These are phyloP conservation scores for Sitophilus oryzae DNA, from an alignment of 1,140 invertebrate species.

Conservation along the genomic window DNA sequence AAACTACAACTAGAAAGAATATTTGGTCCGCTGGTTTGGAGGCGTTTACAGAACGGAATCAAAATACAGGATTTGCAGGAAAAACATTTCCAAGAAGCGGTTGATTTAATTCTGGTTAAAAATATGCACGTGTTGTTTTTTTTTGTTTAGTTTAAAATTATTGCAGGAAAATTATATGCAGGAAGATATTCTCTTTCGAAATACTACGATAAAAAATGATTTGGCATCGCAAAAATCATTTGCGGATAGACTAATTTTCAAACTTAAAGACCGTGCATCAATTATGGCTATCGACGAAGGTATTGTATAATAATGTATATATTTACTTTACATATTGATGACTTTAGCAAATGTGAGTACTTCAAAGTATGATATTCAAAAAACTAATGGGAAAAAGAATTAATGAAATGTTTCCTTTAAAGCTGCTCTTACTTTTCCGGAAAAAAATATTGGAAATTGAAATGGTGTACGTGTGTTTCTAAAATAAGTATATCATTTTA, in stretches of 20 bases:
- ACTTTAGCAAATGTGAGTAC: too few relatives aligned
- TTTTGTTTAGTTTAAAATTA: slow-evolving; percentile 10
- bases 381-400: too few relatives aligned
- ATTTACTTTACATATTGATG: too few relatives aligned
- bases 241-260: slow-evolving; percentile 47
- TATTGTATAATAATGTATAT: too few relatives aligned
- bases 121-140: not conserved
- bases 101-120: slow-evolving; percentile 48
- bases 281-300: slow-evolving; percentile 52
- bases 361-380: too few relatives aligned
- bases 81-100: slow-evolving; percentile 49
- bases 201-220: slow-evolving; percentile 47
- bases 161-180: slow-evolving; percentile 49
- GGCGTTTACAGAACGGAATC: slow-evolving; percentile 45
- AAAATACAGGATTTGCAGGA: slow-evolving; percentile 55
- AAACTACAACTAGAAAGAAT: slow-evolving; percentile 42
- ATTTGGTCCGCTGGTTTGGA: slow-evolving; percentile 54
- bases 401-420: too few relatives aligned
- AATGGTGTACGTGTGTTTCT: too few relatives aligned
- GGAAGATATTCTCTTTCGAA: slow-evolving; percentile 47
- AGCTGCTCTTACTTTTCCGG: not conserved
- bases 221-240: slow-evolving; percentile 49
- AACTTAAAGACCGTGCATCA: slow-evolving; percentile 59
- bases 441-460: not conserved
- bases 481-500: too few relatives aligned